phyloP scores from a whole-genome alignment of 2,113 vertebrate genomes.

The Sclerurus mexicanus region DNA sequence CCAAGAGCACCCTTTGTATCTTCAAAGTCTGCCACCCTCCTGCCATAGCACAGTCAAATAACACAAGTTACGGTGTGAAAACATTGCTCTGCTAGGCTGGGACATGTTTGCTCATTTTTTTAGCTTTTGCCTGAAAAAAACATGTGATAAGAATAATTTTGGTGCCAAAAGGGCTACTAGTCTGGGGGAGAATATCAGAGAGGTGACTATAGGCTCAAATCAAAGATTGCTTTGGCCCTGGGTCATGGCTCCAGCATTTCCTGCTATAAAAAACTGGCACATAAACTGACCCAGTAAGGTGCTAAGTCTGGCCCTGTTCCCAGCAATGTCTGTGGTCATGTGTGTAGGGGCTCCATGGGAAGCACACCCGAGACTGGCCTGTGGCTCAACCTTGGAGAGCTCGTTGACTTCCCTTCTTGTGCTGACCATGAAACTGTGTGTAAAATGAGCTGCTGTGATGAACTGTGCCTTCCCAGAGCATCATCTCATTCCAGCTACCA shows the following conservation, averaged over 20 bases:
- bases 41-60: background rate
- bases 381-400: background rate
- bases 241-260: background rate
- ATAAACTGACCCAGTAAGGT: background rate
- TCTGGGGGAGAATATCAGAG: background rate
- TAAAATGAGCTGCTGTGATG: background rate
- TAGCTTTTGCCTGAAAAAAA: background rate
- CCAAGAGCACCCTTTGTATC: background rate
- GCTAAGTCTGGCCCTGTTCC: background rate
- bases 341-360: background rate
- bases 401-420: background rate
- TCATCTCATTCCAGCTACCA: background rate
- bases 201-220: background rate
- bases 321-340: background rate
- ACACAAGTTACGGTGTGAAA: background rate
- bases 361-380: background rate
- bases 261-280: background rate
- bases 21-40: background rate
- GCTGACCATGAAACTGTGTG: background rate
- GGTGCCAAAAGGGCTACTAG: background rate
- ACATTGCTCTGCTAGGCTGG: background rate
- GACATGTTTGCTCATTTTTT: background rate
- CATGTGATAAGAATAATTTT: background rate
- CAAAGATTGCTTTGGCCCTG: background rate
- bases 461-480: background rate